A percentile compares a stretch with the other conserved stretches of the same genome.
Evolutionary conservation across 1,140 invertebrate species (phyloP).

Genomic region (Macrosteles quadrilineatus): DNA sequence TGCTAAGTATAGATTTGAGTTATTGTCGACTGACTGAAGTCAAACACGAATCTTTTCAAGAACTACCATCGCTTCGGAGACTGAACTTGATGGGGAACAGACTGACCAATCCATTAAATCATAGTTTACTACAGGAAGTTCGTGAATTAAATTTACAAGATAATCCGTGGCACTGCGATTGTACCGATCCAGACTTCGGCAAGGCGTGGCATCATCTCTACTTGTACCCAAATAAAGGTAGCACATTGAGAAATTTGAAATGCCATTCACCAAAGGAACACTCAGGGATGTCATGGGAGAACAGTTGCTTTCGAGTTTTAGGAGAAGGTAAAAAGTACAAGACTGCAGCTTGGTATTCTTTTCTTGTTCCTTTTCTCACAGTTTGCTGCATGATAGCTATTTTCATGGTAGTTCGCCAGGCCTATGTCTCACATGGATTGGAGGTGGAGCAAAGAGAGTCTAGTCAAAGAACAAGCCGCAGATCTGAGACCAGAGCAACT

Average conservation of each 20-base stretch:
- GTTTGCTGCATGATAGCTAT: slow-evolving; percentile 5
- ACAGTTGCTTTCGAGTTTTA: neutral
- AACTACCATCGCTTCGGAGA: neutral
- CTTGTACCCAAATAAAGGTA: neutral
- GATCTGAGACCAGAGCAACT: neutral
- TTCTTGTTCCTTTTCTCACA: slow-evolving; percentile 2
- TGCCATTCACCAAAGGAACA: slow-evolving; percentile 15
- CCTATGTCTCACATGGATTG: neutral
- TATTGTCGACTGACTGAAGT: slow-evolving; percentile 9
- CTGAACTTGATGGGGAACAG: slow-evolving; percentile 28
- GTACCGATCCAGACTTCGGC: slow-evolving; percentile 12
- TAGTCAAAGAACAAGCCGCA: neutral
- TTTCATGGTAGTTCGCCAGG: slow-evolving; percentile 19
- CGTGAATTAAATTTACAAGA: slow-evolving; percentile 24
- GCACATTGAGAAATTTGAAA: neutral
- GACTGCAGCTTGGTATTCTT: neutral
- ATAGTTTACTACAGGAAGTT: slow-evolving; percentile 9
- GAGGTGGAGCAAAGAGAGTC: neutral
- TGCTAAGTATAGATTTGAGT: slow-evolving; percentile 24
- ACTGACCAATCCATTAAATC: slow-evolving; percentile 20
- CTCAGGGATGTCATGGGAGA: slow-evolving; percentile 6
- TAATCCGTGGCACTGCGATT: slow-evolving; percentile 31
- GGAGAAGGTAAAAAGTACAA: neutral
- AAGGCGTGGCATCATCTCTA: slow-evolving; percentile 20
- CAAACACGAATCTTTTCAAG: slow-evolving; percentile 15